These are phyloP conservation scores for Pomacea maculata DNA, from an alignment of 1,140 invertebrate genomes.

Conservation along the genomic window DNA sequence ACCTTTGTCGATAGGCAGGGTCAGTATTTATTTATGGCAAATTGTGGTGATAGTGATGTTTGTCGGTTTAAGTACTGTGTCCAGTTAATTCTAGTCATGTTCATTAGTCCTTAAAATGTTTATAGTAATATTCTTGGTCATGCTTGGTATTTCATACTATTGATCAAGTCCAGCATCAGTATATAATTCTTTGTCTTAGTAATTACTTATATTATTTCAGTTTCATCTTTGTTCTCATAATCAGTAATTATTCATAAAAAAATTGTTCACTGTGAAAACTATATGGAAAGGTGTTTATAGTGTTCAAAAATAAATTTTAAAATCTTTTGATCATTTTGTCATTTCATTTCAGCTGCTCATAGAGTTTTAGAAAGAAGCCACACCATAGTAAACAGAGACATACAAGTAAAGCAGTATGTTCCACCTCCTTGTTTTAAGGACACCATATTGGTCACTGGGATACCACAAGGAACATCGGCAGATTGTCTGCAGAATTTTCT, in stretches of 20 bases:
- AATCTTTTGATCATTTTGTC: too few species aligned
- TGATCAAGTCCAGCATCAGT: background rate
- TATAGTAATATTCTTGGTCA: background rate
- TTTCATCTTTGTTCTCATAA: background rate
- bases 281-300: background rate
- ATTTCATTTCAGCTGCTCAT: conserved; percentile 10
- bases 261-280: background rate
- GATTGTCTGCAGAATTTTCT: conserved; percentile 15
- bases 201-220: background rate
- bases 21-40: background rate
- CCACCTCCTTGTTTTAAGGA: background rate
- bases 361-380: conserved; percentile 7
- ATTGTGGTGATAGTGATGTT: too few species aligned
- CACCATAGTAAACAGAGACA: background rate
- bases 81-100: background rate
- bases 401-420: background rate
- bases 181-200: background rate
- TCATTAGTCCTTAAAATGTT: background rate
- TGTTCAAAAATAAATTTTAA: background rate
- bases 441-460: background rate
- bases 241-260: background rate
- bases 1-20: conserved; percentile 13
- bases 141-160: background rate
- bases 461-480: background rate
- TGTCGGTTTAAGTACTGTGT: background rate